Evolutionary conservation across 2,113 vertebrate species (phyloP), one percentile per base, ranked within the genome.

Genomic region (Notechis scutatus): DNA sequence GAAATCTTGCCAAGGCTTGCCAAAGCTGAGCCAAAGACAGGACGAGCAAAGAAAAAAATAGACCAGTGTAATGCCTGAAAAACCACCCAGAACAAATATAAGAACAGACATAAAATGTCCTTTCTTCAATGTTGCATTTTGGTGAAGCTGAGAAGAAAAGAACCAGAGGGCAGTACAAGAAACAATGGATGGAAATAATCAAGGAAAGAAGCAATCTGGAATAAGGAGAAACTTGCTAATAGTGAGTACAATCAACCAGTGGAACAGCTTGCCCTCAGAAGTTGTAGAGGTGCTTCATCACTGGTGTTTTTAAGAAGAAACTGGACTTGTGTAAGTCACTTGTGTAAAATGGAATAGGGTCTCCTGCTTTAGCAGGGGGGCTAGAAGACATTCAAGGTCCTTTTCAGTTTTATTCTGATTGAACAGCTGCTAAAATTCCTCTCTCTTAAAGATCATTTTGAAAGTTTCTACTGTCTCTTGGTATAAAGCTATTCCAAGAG

Each of bases 31-130:
- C n/a, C n/a, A 74, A 74, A 74, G n/a, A 34, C 18, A n/a, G 5
- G 64, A 34, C 12, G 15, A 34, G n/a, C 14, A n/a, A 74, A 34
- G 5, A 34, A n/a, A 69, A 50, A 34, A 74, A 34, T 94, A 95
- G 95, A 94, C 94, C 94, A 96, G 96, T 97, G 96, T 96, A 95
- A 97, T 96, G 96, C 95, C 95, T 96, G 95, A 96, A 96, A 96
- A 96, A 95, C 10, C 2, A 20, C 93, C 92, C 94, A 94, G 94
- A 93, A 93, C 74, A 61, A 96, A 96, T 89, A 94, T 18, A 85
- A 94, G 39, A 85, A 91, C 57, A 55, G 93, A 92, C 94, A 94
- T 29, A 39, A 61, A 0, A 92, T 91, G 95, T 95, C 69, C 93
- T 87, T 54, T 93, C 85, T 8, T 94, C 59, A 64, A 29, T 64